Base-by-base conservation (phyloP, 2,113 vertebrate species). In the Girardinichthys multiradiatus region DNA sequence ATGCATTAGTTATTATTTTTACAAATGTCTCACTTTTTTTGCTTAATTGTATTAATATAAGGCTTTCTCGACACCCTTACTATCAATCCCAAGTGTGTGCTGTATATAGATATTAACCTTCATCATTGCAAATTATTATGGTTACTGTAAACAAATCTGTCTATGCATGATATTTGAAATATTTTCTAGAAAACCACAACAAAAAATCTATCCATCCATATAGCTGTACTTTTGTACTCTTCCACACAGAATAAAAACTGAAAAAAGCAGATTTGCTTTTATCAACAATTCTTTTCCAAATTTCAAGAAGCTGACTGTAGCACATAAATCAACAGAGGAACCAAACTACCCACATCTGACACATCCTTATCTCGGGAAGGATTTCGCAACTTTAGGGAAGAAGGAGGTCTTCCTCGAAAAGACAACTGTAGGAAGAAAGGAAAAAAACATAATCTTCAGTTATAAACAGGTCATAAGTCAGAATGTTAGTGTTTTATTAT, bases 341-440 rank as follows among this genome's bases (percentile, higher is more conserved):
- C 0, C n/a, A 9, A n/a, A 29, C 63, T 0, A 83, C 88, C 87
- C 74, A 93, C 93, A 66, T 87, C 78, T 28, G 84, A 81, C 51
- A 88, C 86, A 37, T 77, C 71, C 10, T 84, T 73, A n/a, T 86
- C 80, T 21, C 87, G 76, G 0, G 64, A 86, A 69, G 69, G 77
- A 57, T 61, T 81, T 9, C 75, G 79, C n/a, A 94, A 70, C 68
- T 84, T 90, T 39, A 94, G 83, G 35, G 88, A 91, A 67, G 77
- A 89, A 0, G 90, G 90, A 29, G 89, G 87, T 75, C 76, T 74
- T 73, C 80, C 81, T 77, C 70, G 78, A 69, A 86, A 81, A 11
- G 59, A 66, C 45, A 66, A 37, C 91, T 93, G 21, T 21, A 76
- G 81, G 48, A 21, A 45, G 37, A 68, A 31, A 35, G 42, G 14